Evolutionary conservation across 2,113 vertebrate genomes (phyloP).

Genomic region (Peucedramus taeniatus): DNA sequence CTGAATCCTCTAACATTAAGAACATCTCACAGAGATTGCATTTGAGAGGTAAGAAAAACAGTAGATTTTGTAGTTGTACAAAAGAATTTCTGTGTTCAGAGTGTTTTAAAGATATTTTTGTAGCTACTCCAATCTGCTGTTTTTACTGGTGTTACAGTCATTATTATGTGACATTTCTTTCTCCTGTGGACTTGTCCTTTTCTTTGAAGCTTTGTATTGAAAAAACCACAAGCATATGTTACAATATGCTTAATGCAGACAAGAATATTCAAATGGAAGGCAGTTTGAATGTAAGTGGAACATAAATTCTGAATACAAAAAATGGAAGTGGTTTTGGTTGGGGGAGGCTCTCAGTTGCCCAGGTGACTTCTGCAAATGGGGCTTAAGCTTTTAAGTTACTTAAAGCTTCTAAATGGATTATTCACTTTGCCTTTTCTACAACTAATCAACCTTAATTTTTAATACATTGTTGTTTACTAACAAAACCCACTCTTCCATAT

Average conservation of each 20-base stretch:
- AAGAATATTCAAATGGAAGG: neutral
- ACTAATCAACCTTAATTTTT: neutral
- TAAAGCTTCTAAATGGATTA: slow-evolving; percentile 15
- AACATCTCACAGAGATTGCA: neutral
- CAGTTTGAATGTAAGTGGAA: neutral
- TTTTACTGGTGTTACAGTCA: neutral
- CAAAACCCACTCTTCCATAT: neutral
- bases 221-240: neutral
- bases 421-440: neutral
- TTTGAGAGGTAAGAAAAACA: neutral
- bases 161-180: neutral
- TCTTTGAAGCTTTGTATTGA: neutral
- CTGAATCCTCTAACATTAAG: neutral
- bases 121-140: neutral
- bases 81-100: neutral
- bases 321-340: neutral
- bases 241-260: neutral
- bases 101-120: neutral
- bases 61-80: neutral
- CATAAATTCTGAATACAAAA: neutral
- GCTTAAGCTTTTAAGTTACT: neutral
- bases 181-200: neutral
- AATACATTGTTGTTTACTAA: neutral
- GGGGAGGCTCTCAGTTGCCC: neutral
- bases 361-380: neutral